A percentile compares a stretch with the other conserved stretches of the same genome.
These are phyloP conservation scores for Phataginus tetradactyla DNA, from an alignment of 2,797 vertebrate genomes.

Conservation along the genomic window DNA sequence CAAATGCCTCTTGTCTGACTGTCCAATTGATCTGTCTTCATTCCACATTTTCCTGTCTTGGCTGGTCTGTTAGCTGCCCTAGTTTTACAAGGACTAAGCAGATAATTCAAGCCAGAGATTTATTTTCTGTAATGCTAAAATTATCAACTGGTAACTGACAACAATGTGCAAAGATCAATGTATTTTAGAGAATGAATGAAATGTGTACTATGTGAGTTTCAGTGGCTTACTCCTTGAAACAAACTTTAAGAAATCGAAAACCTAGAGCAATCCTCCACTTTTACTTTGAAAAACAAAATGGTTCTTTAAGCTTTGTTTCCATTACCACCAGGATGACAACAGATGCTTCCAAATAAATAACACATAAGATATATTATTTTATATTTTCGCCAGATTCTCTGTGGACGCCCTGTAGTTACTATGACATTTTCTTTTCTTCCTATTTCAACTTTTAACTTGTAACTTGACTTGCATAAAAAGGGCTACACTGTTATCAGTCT, in stretches of 20 bases:
- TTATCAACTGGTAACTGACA: background rate
- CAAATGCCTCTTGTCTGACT: background rate
- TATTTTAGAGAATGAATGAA: slow-evolving; percentile 18
- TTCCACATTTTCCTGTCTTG: background rate
- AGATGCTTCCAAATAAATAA: background rate
- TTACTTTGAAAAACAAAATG: background rate
- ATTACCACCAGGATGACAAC: background rate
- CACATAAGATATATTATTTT: background rate
- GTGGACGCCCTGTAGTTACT: background rate
- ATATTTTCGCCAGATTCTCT: background rate
- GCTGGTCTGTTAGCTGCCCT: background rate
- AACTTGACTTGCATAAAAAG: background rate
- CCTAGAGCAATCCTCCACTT: background rate
- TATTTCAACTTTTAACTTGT: background rate
- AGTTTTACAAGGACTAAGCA: background rate
- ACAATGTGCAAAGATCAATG: background rate
- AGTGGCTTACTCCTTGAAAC: background rate
- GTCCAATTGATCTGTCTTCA: background rate
- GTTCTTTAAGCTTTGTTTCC: slow-evolving; percentile 18
- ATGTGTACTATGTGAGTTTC: background rate
- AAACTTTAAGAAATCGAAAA: background rate
- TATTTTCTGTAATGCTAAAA: background rate
- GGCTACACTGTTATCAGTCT: background rate
- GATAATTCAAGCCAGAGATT: slow-evolving; percentile 6
- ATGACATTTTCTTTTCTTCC: background rate